A percentile compares a stretch with the other conserved stretches of the same genome.
Conservation (phyloP, 2,888 invertebrate genomes). For the Rhagium mordax region DNA sequence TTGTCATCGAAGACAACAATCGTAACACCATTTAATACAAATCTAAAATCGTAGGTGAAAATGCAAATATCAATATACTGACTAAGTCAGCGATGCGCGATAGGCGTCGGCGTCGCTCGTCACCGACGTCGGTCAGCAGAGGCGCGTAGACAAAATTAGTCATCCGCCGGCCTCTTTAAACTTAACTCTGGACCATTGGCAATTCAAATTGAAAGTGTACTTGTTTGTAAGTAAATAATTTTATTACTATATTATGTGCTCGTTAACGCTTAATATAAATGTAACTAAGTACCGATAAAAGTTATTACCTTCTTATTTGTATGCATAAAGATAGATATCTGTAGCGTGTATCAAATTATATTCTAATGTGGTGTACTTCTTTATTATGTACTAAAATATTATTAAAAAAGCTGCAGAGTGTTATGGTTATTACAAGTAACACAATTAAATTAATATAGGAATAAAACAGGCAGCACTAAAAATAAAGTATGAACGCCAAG, state of each 20-base stretch:
- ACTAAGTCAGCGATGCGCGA: constrained; percentile 44
- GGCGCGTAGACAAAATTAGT: constrained; percentile 64
- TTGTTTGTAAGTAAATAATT: constrained; percentile 34
- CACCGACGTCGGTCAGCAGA: constrained; percentile 60
- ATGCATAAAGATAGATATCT: background rate
- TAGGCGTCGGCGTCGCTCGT: constrained; percentile 49
- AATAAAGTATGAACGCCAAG: constrained; percentile 30
- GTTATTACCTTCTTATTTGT: background rate
- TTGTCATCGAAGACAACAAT: background rate
- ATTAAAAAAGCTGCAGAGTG: too few species aligned
- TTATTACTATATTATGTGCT: background rate
- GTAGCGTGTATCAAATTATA: too few species aligned
- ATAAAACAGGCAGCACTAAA: constrained; percentile 32
- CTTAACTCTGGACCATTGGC: constrained; percentile 57
- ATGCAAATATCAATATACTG: constrained; percentile 5
- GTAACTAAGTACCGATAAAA: background rate
- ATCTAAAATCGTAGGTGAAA: background rate
- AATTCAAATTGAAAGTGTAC: constrained; percentile 33
- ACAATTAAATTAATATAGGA: background rate
- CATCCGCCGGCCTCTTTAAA: constrained; percentile 65
- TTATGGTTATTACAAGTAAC: too few species aligned
- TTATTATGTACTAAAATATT: too few species aligned
- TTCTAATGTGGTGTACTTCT: too few species aligned
- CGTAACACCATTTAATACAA: background rate
- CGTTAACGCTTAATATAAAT: background rate